A percentile compares a stretch with the other conserved stretches of the same genome.
Evolutionary conservation across 2,888 invertebrate species (phyloP).

Genomic region (Drosophila anomalipes): DNA sequence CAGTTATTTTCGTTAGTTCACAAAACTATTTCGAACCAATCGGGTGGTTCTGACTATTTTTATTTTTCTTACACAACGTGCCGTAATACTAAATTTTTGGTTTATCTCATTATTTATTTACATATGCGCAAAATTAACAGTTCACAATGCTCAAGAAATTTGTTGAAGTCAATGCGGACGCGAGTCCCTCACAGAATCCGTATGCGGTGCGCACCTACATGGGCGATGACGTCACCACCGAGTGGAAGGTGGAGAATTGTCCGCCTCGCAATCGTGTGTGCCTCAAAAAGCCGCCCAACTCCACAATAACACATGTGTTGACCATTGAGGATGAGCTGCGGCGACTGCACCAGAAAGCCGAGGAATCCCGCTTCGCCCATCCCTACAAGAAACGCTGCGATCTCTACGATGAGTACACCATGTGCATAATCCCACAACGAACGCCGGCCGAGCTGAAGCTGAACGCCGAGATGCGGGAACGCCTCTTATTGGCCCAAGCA

Average conservation of each 20-base stretch:
- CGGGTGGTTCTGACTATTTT: conserved; percentile 19
- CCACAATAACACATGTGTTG: conserved; percentile 72
- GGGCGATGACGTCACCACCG: conserved; percentile 62
- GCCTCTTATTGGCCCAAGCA: conserved; percentile 49
- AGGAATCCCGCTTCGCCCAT: conserved; percentile 72
- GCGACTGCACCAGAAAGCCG: conserved; percentile 71
- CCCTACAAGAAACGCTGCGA: conserved; percentile 65
- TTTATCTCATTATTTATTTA: conserved; percentile 20
- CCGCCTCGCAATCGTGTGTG: conserved; percentile 67
- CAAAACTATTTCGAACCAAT: conserved; percentile 6
- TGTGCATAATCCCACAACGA: conserved; percentile 75
- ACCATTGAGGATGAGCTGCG: conserved; percentile 82
- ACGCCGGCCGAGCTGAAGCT: conserved; percentile 63
- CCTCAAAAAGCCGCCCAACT: conserved; percentile 53
- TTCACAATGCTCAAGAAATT: conserved; percentile 81
- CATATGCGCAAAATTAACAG: conserved; percentile 51
- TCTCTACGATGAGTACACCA: conserved; percentile 62
- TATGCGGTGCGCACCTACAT: conserved; percentile 82
- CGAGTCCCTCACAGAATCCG: conserved; percentile 77
- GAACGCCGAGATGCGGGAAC: conserved; percentile 74
- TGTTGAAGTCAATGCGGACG: conserved; percentile 75
- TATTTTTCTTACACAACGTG: conserved; percentile 19
- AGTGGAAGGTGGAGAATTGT: conserved; percentile 72
- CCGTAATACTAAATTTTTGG: conserved; percentile 55
- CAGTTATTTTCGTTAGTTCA: not conserved